Percentiles rank a stretch among this genome's conserved stretches.
Evolutionary conservation across 1,140 invertebrate genomes (phyloP).

Genomic region (Leptopilina boulardi): DNA sequence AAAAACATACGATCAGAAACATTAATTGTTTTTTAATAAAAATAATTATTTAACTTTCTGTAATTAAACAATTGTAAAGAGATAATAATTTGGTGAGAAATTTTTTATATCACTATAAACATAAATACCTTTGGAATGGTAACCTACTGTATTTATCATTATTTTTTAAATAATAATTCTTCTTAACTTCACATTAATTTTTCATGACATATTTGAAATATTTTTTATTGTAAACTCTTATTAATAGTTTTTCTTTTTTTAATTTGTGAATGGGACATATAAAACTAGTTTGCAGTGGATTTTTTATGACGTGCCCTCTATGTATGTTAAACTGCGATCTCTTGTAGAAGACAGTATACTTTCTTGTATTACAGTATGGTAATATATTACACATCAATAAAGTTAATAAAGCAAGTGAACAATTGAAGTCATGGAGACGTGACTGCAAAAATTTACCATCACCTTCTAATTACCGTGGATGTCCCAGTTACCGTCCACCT

Average conservation of each 20-base stretch:
- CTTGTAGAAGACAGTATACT: conserved; percentile 3
- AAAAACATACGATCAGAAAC: too few species aligned
- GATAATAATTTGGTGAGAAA: too few species aligned
- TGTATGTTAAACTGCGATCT: conserved; percentile 4
- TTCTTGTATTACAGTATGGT: conserved; percentile 15
- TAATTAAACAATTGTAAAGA: too few species aligned
- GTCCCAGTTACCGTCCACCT: too few species aligned
- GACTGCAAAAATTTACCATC: not conserved
- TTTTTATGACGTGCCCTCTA: conserved; percentile 9
- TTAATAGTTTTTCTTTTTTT: not conserved
- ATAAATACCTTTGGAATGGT: not conserved
- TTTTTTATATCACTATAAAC: not conserved
- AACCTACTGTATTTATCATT: not conserved
- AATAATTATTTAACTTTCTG: too few species aligned
- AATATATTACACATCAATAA: not conserved
- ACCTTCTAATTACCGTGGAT: too few species aligned
- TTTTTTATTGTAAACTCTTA: not conserved
- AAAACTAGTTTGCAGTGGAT: not conserved
- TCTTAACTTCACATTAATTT: not conserved
- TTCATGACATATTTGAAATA: not conserved
- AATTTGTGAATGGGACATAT: not conserved
- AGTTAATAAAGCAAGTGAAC: conserved; percentile 1
- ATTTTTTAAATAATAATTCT: not conserved
- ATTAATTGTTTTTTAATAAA: too few species aligned
- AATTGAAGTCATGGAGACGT: not conserved